A percentile compares a stretch with the other conserved stretches of the same genome.
These are phyloP conservation scores for Cnemophilus loriae DNA, from an alignment of 2,113 vertebrate genomes.

Conservation along the genomic window DNA sequence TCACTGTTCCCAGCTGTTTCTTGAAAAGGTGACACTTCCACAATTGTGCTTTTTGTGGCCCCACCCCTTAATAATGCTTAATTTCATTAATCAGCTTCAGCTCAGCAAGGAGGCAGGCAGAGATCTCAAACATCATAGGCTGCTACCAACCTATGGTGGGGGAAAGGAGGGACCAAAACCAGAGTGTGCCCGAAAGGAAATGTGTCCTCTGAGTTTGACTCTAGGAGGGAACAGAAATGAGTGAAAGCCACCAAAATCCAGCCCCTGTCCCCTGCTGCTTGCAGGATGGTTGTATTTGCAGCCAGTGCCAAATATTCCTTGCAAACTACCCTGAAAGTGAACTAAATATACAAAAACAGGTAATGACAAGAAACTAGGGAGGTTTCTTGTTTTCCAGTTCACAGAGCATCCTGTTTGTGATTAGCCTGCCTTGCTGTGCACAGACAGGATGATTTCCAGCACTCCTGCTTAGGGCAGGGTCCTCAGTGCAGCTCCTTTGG, in stretches of 20 bases:
- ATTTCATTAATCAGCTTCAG: not conserved
- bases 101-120: not conserved
- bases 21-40: not conserved
- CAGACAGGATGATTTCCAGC: not conserved
- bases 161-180: not conserved
- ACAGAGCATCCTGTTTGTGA: not conserved
- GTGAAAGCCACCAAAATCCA: not conserved
- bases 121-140: rapidly evolving
- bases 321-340: not conserved
- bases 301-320: not conserved
- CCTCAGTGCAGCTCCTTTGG: not conserved
- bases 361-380: not conserved
- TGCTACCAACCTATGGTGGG: not conserved
- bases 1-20: not conserved
- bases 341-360: not conserved
- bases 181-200: not conserved
- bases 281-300: not conserved
- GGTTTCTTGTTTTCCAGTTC: not conserved
- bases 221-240: not conserved
- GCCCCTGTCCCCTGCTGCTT: not conserved
- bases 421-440: not conserved
- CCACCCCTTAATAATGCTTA: too few species aligned
- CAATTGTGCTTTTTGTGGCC: not conserved
- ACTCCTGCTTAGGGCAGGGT: not conserved
- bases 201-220: too few species aligned